Conservation (phyloP, 2,113 vertebrate genomes). For the Benitochromis conjunctus region DNA sequence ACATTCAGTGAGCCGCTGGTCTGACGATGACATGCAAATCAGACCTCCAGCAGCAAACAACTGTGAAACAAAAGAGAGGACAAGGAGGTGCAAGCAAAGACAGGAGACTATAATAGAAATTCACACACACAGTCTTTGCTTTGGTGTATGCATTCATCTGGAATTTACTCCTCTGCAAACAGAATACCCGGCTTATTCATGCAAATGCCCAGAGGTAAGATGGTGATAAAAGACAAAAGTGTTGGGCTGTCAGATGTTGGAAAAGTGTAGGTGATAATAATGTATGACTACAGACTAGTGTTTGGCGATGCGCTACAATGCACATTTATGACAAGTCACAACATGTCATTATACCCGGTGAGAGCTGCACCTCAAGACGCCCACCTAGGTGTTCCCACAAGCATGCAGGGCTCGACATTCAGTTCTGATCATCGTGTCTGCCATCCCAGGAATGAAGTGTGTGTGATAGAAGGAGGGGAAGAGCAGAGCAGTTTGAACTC, state of each 20-base stretch:
- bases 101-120: neutral
- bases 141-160: neutral
- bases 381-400: constrained; percentile 39
- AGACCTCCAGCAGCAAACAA: neutral
- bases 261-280: neutral
- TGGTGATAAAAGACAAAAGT: neutral
- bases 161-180: neutral
- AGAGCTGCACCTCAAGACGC: neutral
- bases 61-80: constrained; percentile 14
- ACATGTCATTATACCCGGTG: neutral
- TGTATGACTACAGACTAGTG: neutral
- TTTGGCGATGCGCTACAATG: neutral
- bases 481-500: neutral
- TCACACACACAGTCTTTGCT: neutral
- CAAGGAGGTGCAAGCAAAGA: neutral
- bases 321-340: neutral
- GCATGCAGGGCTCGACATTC: constrained; percentile 8
- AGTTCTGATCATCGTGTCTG: constrained; percentile 59
- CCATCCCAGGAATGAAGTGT: constrained; percentile 57
- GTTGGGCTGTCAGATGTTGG: neutral
- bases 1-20: neutral
- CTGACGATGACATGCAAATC: neutral
- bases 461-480: constrained; percentile 1
- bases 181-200: neutral
- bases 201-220: neutral